Percentiles rank a stretch among this genome's conserved stretches.
These are phyloP conservation scores for Sitodiplosis mosellana DNA, from an alignment of 1,140 invertebrate species.

Conservation along the genomic window DNA sequence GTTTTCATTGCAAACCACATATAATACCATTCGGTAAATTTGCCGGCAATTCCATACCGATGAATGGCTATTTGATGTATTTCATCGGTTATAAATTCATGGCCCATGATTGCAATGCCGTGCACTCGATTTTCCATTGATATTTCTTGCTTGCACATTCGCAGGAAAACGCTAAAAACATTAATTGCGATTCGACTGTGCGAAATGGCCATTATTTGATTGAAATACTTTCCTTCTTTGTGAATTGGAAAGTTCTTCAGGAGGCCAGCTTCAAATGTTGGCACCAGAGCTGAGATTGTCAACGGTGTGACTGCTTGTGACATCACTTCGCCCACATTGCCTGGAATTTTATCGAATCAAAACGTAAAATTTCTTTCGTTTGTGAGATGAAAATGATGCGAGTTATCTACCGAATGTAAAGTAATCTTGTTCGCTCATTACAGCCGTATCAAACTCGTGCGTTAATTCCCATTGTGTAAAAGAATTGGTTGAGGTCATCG, in stretches of 20 bases:
- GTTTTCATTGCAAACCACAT: not conserved
- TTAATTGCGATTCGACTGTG: constrained; percentile 27
- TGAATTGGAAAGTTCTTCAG: not conserved
- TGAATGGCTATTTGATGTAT: constrained; percentile 26
- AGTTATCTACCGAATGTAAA: too few species aligned
- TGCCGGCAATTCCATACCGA: constrained; percentile 17
- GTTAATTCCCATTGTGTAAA: constrained; percentile 54
- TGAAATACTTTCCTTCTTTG: not conserved
- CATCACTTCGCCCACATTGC: constrained; percentile 45
- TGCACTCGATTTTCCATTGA: constrained; percentile 24
- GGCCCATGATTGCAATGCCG: constrained; percentile 41
- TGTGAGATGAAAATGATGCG: too few species aligned
- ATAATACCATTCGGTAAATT: not conserved
- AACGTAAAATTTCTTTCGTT: constrained; percentile 6
- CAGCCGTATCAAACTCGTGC: constrained; percentile 47
- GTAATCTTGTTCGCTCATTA: constrained; percentile 32
- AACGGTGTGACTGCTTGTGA: not conserved
- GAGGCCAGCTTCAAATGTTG: not conserved
- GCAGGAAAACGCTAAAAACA: constrained; percentile 19
- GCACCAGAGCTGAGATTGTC: not conserved
- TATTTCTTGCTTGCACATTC: constrained; percentile 23
- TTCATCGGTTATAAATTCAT: constrained; percentile 29
- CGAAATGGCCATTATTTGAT: constrained; percentile 12
- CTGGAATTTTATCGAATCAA: constrained; percentile 18
- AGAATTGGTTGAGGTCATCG: constrained; percentile 45